Conservation (phyloP, 1,140 invertebrate genomes). For the Platyscapa corneri region DNA sequence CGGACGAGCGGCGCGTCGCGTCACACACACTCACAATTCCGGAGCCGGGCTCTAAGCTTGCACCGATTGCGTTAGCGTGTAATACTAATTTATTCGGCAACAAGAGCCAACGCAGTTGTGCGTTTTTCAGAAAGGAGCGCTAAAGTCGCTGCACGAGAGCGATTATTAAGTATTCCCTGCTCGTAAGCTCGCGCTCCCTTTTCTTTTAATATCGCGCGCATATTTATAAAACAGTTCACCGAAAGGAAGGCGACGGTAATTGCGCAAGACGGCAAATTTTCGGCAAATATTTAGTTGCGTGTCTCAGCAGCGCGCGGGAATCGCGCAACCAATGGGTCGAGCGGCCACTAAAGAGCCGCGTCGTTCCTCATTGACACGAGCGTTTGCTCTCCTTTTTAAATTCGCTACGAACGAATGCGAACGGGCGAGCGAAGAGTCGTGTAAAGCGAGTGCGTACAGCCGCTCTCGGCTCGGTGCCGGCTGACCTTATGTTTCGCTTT, state of each 20-base stretch:
- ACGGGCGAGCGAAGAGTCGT: background rate
- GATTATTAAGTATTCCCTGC: too few relatives aligned
- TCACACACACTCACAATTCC: too few relatives aligned
- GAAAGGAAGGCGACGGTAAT: background rate
- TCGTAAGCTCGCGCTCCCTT: too few relatives aligned
- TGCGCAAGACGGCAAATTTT: background rate
- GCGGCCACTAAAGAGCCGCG: background rate
- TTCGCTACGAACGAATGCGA: too few relatives aligned
- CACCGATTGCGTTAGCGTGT: too few relatives aligned
- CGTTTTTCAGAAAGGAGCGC: too few relatives aligned
- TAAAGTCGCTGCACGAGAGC: too few relatives aligned
- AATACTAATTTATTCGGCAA: too few relatives aligned
- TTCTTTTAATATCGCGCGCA: background rate
- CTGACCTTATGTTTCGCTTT: slow-evolving; percentile 4
- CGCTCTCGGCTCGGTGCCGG: background rate
- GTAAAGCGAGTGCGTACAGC: background rate
- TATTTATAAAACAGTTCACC: background rate
- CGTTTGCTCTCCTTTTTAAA: slow-evolving; percentile 19
- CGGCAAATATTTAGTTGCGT: background rate
- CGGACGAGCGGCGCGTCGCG: too few relatives aligned
- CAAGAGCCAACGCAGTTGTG: too few relatives aligned
- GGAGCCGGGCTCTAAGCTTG: too few relatives aligned
- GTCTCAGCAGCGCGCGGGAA: background rate
- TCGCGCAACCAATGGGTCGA: background rate
- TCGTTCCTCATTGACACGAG: background rate